phyloP scores from a whole-genome alignment of 30 jellyfish, hydroid and myxozoan species.

The Sanderia malayensis region DNA sequence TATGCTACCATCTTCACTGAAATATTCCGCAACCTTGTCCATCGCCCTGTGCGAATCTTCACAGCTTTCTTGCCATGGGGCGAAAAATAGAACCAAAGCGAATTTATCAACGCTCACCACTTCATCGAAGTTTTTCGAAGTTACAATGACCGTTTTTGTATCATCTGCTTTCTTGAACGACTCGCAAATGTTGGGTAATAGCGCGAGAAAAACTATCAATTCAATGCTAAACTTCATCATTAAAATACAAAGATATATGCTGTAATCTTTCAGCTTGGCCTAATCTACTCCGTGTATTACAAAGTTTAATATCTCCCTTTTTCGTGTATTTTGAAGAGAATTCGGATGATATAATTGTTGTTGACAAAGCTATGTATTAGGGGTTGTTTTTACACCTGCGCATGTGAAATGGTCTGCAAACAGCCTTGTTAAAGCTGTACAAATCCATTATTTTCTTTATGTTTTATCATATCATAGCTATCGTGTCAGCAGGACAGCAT shows the following conservation, averaged over 20 bases:
- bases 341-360: no score
- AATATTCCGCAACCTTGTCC: constrained; percentile 58
- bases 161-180: constrained; percentile 49
- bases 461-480: background rate
- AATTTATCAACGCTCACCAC: constrained; percentile 53
- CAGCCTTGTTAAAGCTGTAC: background rate
- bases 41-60: constrained; percentile 38
- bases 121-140: constrained; percentile 53
- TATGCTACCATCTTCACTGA: constrained; percentile 36
- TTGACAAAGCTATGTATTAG: no score
- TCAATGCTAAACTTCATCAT: background rate
- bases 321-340: no score
- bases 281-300: no score
- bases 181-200: constrained; percentile 3
- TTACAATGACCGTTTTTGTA: constrained; percentile 11
- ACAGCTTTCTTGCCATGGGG: constrained; percentile 91
- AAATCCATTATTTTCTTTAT: background rate
- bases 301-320: no score
- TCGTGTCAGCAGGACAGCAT: background rate
- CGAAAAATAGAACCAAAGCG: constrained; percentile 74
- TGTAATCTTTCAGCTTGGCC: background rate
- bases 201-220: background rate
- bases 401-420: background rate
- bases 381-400: background rate
- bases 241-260: background rate